Conservation (phyloP, 2,888 invertebrate species). For the Lasioglossum figueresi region DNA sequence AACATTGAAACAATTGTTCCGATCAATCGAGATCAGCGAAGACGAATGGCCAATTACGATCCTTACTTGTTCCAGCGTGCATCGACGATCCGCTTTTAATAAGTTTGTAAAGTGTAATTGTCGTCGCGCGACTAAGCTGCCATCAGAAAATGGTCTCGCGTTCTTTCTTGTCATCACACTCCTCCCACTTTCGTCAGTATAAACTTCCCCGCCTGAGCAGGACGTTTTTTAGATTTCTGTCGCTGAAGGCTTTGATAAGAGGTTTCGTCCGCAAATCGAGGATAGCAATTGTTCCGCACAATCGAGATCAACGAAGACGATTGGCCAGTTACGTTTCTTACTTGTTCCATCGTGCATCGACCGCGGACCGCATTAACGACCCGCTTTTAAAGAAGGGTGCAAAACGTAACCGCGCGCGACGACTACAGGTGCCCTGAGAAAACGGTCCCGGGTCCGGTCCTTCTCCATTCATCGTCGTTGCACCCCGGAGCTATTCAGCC, state of each 20-base stretch:
- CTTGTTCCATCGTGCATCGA: neutral
- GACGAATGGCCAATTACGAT: neutral
- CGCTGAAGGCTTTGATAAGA: too few species aligned
- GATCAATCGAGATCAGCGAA: neutral
- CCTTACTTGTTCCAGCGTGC: neutral
- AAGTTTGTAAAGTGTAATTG: too few species aligned
- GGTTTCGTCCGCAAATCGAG: too few species aligned
- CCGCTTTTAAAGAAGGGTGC: neutral
- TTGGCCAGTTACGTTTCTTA: neutral
- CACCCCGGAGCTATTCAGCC: conserved; percentile 11
- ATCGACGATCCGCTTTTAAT: neutral
- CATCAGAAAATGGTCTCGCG: too few species aligned
- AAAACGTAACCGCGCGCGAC: neutral
- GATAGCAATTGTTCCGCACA: too few species aligned
- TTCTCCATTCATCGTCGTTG: neutral
- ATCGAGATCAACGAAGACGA: neutral
- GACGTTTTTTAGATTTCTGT: too few species aligned
- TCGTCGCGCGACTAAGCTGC: too few species aligned
- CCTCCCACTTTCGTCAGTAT: too few species aligned
- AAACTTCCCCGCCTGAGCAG: too few species aligned
- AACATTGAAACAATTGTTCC: too few species aligned
- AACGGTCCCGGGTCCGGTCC: neutral
- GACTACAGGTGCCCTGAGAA: neutral
- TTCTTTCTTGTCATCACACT: too few species aligned
- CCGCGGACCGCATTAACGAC: neutral